Conservation (phyloP, 2,113 vertebrate genomes). For the Ibidorhyncha struthersii region DNA sequence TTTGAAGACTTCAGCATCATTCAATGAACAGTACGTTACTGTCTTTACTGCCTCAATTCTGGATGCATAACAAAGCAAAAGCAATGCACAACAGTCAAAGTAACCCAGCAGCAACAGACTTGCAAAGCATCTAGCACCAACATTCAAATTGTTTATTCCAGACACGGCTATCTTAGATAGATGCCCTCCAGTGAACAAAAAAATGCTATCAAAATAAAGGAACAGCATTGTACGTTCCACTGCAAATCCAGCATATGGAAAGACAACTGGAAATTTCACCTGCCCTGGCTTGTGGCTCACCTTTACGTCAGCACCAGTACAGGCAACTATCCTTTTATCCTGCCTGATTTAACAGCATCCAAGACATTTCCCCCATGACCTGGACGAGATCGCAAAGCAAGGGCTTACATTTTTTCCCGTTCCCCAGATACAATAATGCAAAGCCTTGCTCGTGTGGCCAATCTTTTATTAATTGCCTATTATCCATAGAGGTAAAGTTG, state of each 20-base stretch:
- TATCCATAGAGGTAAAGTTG: not conserved
- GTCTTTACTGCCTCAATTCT: not conserved
- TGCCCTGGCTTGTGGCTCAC: not conserved
- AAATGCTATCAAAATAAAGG: not conserved
- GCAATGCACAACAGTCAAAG: not conserved
- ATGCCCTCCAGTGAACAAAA: not conserved
- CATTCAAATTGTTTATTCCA: not conserved
- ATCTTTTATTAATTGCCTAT: not conserved
- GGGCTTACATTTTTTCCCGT: not conserved
- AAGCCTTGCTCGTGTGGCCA: not conserved
- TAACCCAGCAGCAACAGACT: not conserved
- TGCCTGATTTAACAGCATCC: not conserved
- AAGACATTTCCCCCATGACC: not conserved
- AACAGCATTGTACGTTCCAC: not conserved
- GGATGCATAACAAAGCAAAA: not conserved
- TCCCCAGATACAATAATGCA: not conserved
- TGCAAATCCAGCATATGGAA: not conserved
- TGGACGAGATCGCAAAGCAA: not conserved
- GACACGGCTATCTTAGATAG: not conserved
- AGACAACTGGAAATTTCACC: not conserved
- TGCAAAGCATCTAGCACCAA: not conserved
- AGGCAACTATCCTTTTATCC: not conserved
- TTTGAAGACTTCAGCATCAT: not conserved
- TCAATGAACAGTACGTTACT: not conserved
- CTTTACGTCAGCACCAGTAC: not conserved